A percentile compares a stretch with the other conserved stretches of the same genome.
These are phyloP conservation scores for Ophion ventricosus DNA, from an alignment of 2,888 invertebrate genomes.

Conservation along the genomic window DNA sequence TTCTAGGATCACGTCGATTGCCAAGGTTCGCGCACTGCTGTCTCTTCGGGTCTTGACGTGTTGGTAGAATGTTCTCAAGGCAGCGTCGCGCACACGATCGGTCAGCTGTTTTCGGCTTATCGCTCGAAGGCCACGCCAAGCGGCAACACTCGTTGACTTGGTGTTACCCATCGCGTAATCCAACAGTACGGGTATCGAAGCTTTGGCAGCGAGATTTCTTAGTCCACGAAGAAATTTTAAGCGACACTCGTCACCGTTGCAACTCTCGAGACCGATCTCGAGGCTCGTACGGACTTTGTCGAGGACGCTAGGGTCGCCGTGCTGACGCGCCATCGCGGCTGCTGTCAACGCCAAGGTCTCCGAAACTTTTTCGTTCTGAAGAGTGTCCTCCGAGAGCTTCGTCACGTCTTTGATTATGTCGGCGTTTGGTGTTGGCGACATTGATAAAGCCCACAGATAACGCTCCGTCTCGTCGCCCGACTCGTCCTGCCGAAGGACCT, in stretches of 20 bases:
- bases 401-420: constrained; percentile 85
- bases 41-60: constrained; percentile 84
- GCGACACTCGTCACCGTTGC: constrained; percentile 85
- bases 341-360: constrained; percentile 89
- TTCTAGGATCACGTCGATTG: constrained; percentile 88
- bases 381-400: constrained; percentile 83
- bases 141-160: constrained; percentile 86
- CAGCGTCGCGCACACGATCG: constrained; percentile 82
- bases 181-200: constrained; percentile 86
- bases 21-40: constrained; percentile 88
- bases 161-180: constrained; percentile 84
- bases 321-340: constrained; percentile 85
- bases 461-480: constrained; percentile 87
- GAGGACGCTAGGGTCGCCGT: constrained; percentile 70
- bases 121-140: constrained; percentile 88
- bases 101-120: constrained; percentile 82
- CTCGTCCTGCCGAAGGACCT: constrained; percentile 85
- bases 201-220: constrained; percentile 87
- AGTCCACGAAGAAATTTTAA: constrained; percentile 87
- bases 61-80: constrained; percentile 87
- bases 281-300: constrained; percentile 78
- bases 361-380: constrained; percentile 85
- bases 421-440: constrained; percentile 86
- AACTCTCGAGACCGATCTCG: constrained; percentile 84
- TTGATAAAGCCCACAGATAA: constrained; percentile 90